phyloP scores from a whole-genome alignment of 2,797 vertebrate genomes.

The Acanthis flammea region DNA sequence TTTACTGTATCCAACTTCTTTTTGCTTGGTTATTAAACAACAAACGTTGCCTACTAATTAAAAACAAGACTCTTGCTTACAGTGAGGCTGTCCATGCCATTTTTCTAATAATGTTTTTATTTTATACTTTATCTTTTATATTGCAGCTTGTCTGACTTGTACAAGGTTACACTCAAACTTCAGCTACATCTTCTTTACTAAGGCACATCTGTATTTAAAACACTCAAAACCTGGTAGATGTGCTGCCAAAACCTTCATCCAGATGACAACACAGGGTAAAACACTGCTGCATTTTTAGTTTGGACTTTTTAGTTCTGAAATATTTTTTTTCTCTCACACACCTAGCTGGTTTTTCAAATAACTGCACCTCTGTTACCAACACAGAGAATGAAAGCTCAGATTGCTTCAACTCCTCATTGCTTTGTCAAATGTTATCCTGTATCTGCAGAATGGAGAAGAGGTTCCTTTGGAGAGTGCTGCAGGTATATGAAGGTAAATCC shows the following conservation, averaged over 20 bases:
- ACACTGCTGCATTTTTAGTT: not conserved
- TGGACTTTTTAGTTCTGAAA: not conserved
- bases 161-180: not conserved
- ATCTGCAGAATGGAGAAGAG: not conserved
- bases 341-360: not conserved
- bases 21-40: not conserved
- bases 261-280: not conserved
- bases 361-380: not conserved
- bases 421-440: not conserved
- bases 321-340: not conserved
- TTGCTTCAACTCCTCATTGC: not conserved
- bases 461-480: not conserved
- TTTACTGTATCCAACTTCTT: not conserved
- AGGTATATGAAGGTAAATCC: not conserved
- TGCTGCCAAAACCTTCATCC: not conserved
- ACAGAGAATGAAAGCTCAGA: not conserved
- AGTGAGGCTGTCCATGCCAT: not conserved
- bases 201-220: not conserved
- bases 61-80: not conserved
- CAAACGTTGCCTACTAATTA: not conserved
- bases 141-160: not conserved
- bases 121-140: not conserved
- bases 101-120: not conserved
- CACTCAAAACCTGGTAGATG: not conserved
- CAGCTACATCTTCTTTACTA: not conserved